Conservation (phyloP, 2,888 invertebrate species). For the Podabrus alpinus region DNA sequence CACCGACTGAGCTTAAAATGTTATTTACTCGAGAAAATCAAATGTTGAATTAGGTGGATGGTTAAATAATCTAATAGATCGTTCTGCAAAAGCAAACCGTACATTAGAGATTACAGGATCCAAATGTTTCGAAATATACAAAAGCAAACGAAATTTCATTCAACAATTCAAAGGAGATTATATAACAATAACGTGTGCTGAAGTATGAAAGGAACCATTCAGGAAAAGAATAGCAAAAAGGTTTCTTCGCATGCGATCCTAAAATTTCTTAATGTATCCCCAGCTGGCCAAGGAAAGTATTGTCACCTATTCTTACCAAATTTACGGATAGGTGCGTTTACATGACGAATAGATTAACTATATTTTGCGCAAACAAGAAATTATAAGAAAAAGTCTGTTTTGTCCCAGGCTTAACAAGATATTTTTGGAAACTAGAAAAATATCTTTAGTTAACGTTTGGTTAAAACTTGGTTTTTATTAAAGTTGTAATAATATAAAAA, state of each 20-base stretch:
- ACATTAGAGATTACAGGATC: constrained; percentile 13
- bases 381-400: neutral
- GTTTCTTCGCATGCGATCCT: constrained; percentile 20
- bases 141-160: constrained; percentile 20
- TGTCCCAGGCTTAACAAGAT: neutral
- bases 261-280: constrained; percentile 17
- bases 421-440: neutral
- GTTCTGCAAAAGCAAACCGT: neutral
- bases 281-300: constrained; percentile 18
- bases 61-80: neutral
- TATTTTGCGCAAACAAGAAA: neutral
- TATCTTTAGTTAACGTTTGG: neutral
- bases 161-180: constrained; percentile 15
- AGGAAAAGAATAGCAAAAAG: constrained; percentile 15
- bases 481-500: too few relatives aligned
- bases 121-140: constrained; percentile 17
- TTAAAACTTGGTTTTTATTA: neutral
- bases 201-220: constrained; percentile 21
- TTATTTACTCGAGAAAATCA: neutral
- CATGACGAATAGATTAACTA: neutral
- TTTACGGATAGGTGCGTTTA: neutral
- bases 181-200: constrained; percentile 24
- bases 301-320: constrained; percentile 18
- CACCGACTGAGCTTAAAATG: neutral
- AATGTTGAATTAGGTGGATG: neutral